Evolutionary conservation across 1,140 invertebrate species (phyloP).

Genomic region (Marisa cornuarietis): DNA sequence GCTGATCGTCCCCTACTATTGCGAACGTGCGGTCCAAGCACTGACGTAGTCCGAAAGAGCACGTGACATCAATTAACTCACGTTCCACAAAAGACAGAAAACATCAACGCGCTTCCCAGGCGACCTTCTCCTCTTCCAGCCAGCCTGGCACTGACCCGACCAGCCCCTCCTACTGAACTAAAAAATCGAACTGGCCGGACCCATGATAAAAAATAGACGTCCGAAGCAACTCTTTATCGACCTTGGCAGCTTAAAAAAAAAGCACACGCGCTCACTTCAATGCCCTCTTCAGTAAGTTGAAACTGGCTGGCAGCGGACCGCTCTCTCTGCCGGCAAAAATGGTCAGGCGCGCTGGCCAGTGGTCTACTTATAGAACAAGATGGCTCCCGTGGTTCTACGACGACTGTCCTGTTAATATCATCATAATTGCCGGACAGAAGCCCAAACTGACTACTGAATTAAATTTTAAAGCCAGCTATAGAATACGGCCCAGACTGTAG

Average conservation of each 20-base stretch:
- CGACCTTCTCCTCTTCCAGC: conserved; percentile 5
- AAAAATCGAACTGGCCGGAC: conserved; percentile 23
- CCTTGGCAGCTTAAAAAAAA: conserved; percentile 22
- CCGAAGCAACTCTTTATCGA: conserved; percentile 26
- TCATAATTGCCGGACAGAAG: conserved; percentile 31
- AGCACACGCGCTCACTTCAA: conserved; percentile 7
- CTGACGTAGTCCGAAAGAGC: conserved; percentile 23
- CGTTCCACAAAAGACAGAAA: conserved; percentile 19
- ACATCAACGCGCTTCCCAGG: not conserved
- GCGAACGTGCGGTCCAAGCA: conserved; percentile 8
- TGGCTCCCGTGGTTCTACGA: conserved; percentile 28
- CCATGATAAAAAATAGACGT: conserved; percentile 27
- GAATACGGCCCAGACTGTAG: not conserved
- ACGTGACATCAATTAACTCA: conserved; percentile 31
- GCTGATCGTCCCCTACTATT: conserved; percentile 11
- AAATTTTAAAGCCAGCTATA: conserved; percentile 16
- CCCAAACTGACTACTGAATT: conserved; percentile 29
- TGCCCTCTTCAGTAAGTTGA: conserved; percentile 26
- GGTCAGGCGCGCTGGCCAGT: conserved; percentile 13
- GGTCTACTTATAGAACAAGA: conserved; percentile 27
- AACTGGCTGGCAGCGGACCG: not conserved
- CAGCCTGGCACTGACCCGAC: conserved; percentile 21
- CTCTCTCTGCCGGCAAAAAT: conserved; percentile 9
- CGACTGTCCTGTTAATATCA: conserved; percentile 29
- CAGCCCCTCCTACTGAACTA: conserved; percentile 22